Base-by-base conservation (phyloP, 2,113 vertebrate species). In the Oreamnos americanus region DNA sequence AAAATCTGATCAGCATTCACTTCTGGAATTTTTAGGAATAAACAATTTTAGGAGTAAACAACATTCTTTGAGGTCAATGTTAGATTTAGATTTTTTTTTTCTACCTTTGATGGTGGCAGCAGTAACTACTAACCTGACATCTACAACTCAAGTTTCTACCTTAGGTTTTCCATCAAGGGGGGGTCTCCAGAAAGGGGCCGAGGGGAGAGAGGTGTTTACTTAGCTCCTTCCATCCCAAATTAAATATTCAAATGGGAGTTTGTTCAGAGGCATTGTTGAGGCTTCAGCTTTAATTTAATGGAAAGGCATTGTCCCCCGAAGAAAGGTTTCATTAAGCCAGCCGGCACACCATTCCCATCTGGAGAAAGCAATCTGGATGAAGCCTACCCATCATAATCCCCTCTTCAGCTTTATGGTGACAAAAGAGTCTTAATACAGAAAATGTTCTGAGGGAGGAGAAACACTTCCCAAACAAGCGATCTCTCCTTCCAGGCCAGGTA, bases 371-470 rank as follows among this genome's bases (percentile, higher is more conserved):
- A 99, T 99, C 98, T 98, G 98, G 98, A 98, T 98, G 99, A 98
- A 98, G 98, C 98, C 98, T 98, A 98, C 98, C 99, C 98, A 97
- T 98, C 98, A 98, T 99, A 99, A 99, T 99, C 99, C 99, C 98
- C 98, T 84, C 99, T 99, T 98, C 99, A 99, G 98, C 98, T 98
- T 98, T 98, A 97, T 96, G 93, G 97, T 98, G 98, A 99, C 99
- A 99, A 99, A 99, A 98, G 99, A 95, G 98, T 97, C 98, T 98
- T 98, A 99, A 99, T 99, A 98, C 99, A 98, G 99, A 99, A 99
- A 99, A 99, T 99, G 99, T 99, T 99, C 96, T 96, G 98, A 98
- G 98, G 99, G 99, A 99, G 99, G 99, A 99, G 99, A 99, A 99
- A 99, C 99, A 99, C 98, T 99, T 99, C 98, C 98, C 98, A 99